Evolutionary conservation across 2,113 vertebrate genomes (phyloP), one percentile per base, ranked within the genome.

Genomic region (Urocolius indicus): DNA sequence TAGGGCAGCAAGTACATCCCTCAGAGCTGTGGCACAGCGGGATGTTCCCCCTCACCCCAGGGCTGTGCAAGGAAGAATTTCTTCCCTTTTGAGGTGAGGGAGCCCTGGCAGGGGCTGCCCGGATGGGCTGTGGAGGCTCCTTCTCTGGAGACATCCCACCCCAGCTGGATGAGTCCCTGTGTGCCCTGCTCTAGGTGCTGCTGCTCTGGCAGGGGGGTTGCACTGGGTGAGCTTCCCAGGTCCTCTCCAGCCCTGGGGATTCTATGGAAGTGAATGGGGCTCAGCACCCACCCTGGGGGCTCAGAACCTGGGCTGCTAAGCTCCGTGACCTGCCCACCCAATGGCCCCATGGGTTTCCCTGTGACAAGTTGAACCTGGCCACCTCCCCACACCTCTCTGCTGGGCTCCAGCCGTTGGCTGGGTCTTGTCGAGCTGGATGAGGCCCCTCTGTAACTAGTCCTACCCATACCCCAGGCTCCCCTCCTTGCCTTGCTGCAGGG

Each of bases 341-440:
- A 12, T 2, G 41, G 20, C 57, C 45, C 26, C 3, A 0, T 0
- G 5, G 14, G 23, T 34, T 78, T 34, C 20, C 21, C 19, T 49
- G 21, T 0, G 0, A 11, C 1, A 2, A 9, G 54, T 15, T 2
- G 7, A 79, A 30, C 18, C 10, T 1, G 1, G 62, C 16, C 3
- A 3, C 22, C 20, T 41, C 38, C 69, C 66, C 0, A 2, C 38
- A 30, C 45, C 0, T 1, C 41, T 38, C 32, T 20, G 26, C 3
- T 3, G 43, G 77, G 26, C 32, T 78, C 52, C 24, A 22, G 22
- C 10, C 45, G 4, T 0, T 0, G 3, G n/a, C 34, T 34, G 59
- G 17, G 7, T 49, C 9, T 9, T 2, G 0, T 54, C 30, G 67
- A 58, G 71, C 61, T 49, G 65, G 13, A 14, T 30, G 41, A 73